Conservation (phyloP, 2,888 invertebrate genomes). For the Achlya flavicornis region DNA sequence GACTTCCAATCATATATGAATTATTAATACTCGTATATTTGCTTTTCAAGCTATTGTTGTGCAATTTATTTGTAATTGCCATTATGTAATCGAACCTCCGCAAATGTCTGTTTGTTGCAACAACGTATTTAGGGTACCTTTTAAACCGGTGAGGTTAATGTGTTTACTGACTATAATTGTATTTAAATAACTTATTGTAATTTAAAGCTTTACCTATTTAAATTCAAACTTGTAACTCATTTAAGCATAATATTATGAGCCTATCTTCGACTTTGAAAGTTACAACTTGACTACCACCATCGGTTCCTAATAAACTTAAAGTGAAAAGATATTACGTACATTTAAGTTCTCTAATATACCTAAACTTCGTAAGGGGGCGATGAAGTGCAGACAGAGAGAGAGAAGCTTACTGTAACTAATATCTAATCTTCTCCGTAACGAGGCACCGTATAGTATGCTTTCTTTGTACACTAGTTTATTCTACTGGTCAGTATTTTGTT, state of each 20-base stretch:
- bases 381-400: too few species aligned
- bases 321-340: too few species aligned
- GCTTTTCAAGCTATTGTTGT: constrained; percentile 14
- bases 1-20: neutral
- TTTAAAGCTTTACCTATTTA: neutral
- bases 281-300: too few species aligned
- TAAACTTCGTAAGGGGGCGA: too few species aligned
- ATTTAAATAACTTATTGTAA: neutral
- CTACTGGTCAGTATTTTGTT: neutral
- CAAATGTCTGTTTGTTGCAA: constrained; percentile 7
- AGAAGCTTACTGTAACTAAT: too few species aligned
- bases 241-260: too few species aligned
- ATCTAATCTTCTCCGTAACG: too few species aligned
- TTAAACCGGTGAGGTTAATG: neutral
- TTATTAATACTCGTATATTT: constrained; percentile 12
- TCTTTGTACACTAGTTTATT: neutral
- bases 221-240: too few species aligned
- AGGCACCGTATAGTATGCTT: too few species aligned
- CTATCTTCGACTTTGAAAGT: too few species aligned
- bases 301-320: too few species aligned
- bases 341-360: too few species aligned
- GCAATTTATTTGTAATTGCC: constrained; percentile 24
- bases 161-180: neutral
- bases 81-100: constrained; percentile 24
- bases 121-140: constrained; percentile 3